Percentiles rank a stretch among this genome's conserved stretches.
phyloP scores from a whole-genome alignment of 2,797 vertebrate genomes.

The Chrysocyon brachyurus region DNA sequence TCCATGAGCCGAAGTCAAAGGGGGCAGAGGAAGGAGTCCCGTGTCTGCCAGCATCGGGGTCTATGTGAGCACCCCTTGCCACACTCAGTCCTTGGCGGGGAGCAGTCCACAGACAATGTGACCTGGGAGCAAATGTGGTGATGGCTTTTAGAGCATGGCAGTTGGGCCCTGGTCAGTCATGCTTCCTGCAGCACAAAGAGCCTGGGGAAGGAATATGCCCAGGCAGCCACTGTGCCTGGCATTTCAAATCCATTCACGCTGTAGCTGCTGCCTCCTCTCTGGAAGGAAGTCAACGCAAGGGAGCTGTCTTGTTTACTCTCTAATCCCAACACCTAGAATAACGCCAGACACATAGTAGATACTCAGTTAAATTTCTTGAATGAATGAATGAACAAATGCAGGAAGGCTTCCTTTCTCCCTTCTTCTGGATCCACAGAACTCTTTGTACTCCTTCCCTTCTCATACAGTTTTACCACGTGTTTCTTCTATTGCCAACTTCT shows the following conservation, averaged over 20 bases:
- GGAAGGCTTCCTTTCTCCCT: not conserved
- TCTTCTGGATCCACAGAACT: not conserved
- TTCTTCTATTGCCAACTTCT: not conserved
- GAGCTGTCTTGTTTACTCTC: not conserved
- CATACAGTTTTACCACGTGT: not conserved
- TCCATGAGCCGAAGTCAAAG: not conserved
- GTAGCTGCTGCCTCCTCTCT: too few relatives aligned
- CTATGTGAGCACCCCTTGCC: not conserved
- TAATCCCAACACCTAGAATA: not conserved
- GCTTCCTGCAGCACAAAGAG: accelerated
- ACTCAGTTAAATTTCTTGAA: not conserved
- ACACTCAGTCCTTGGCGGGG: accelerated
- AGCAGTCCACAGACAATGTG: not conserved
- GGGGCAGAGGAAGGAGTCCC: accelerated
- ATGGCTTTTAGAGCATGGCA: not conserved
- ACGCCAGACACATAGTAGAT: accelerated
- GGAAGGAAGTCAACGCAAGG: accelerated
- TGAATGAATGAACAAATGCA: too few relatives aligned
- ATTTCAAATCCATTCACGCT: accelerated
- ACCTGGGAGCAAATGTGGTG: not conserved
- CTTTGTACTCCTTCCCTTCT: not conserved
- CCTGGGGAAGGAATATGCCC: too few relatives aligned
- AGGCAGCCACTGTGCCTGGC: accelerated
- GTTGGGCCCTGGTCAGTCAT: accelerated
- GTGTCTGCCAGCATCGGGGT: accelerated